phyloP scores from a whole-genome alignment of 2,888 invertebrate species.

The Ophion slaviceki region DNA sequence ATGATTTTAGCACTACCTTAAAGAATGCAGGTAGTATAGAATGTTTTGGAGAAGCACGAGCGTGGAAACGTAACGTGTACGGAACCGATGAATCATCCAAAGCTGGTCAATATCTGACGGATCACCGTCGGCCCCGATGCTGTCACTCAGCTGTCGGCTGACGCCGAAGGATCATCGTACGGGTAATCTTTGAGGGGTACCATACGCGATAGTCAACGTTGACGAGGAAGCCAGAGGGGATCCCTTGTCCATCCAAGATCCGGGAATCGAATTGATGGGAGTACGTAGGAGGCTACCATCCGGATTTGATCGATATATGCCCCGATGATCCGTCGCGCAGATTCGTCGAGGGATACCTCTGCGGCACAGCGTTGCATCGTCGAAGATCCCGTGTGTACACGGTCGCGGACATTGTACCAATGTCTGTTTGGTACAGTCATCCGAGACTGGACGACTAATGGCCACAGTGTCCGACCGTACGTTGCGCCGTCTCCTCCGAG shows the following conservation, averaged over 20 bases:
- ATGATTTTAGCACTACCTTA: too few relatives aligned
- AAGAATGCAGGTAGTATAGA: too few relatives aligned
- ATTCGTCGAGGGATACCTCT: constrained; percentile 30
- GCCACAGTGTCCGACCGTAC: constrained; percentile 43
- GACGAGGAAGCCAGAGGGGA: constrained; percentile 10
- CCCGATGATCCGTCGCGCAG: constrained; percentile 31
- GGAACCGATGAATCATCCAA: constrained; percentile 44
- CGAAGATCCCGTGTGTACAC: constrained; percentile 15
- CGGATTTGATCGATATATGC: constrained; percentile 52
- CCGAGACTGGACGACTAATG: constrained; percentile 58
- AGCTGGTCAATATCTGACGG: constrained; percentile 52
- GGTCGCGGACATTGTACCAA: constrained; percentile 23
- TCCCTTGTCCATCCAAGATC: constrained; percentile 54
- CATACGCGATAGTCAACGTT: background rate
- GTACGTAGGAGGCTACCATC: background rate
- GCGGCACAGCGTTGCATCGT: constrained; percentile 13
- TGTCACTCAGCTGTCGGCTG: constrained; percentile 51
- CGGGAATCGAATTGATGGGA: constrained; percentile 46
- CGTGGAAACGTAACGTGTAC: background rate
- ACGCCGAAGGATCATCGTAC: constrained; percentile 25
- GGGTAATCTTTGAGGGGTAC: constrained; percentile 33
- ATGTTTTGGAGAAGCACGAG: background rate
- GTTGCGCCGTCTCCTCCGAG: constrained; percentile 19
- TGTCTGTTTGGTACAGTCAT: constrained; percentile 35
- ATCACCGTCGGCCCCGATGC: constrained; percentile 55